phyloP scores from a whole-genome alignment of 2,113 vertebrate genomes.

The Dicentrarchus labrax region DNA sequence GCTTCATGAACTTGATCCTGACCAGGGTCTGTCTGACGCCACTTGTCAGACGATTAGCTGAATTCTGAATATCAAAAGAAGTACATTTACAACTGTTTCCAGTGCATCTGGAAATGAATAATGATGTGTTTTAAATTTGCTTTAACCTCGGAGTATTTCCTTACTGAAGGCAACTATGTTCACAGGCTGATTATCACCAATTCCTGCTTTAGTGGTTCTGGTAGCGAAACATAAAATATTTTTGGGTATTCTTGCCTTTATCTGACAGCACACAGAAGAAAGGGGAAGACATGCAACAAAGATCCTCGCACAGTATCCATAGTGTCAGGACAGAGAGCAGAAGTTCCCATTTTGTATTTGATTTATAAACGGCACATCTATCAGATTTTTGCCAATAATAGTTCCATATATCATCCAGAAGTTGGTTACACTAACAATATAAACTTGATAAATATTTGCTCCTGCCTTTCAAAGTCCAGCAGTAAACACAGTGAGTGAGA shows the following conservation, averaged over 20 bases:
- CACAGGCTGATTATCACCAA: not conserved
- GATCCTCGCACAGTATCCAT: not conserved
- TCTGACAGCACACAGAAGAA: not conserved
- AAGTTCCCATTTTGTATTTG: not conserved
- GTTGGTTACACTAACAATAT: not conserved
- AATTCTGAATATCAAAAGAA: not conserved
- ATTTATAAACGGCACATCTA: constrained; percentile 13
- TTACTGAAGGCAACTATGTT: not conserved
- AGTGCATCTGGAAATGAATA: not conserved
- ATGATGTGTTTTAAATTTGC: not conserved
- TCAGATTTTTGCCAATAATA: constrained; percentile 7
- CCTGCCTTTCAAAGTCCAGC: not conserved
- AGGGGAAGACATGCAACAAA: not conserved
- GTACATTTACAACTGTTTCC: not conserved
- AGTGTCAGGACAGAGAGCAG: not conserved
- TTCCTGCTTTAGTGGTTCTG: not conserved
- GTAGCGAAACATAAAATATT: not conserved
- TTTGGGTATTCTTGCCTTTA: constrained; percentile 8
- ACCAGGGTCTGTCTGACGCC: not conserved
- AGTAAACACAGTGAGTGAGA: constrained; percentile 3
- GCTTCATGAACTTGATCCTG: not conserved
- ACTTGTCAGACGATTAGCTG: no score
- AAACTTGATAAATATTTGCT: constrained; percentile 29
- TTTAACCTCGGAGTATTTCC: constrained; percentile 6
- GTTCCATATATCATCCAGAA: not conserved